Percentiles rank a stretch among this genome's conserved stretches.
These are phyloP conservation scores for Sebastes elongatus DNA, from an alignment of 2,797 vertebrate species.

Conservation along the genomic window DNA sequence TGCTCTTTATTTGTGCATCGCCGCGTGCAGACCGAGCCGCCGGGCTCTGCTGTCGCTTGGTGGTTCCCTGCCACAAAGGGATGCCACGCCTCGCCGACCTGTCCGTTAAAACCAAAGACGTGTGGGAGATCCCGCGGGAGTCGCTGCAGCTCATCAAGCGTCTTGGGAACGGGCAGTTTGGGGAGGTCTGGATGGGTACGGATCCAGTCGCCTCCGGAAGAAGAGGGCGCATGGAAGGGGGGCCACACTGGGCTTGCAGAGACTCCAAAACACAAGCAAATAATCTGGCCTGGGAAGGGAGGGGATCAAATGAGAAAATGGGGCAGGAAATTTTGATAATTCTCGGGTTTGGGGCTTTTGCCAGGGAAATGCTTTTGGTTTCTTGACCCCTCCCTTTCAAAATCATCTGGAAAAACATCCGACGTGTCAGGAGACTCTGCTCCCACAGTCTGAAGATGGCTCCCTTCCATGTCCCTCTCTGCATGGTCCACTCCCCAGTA, in stretches of 20 bases:
- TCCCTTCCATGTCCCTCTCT: constrained; percentile 86
- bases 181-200: constrained; percentile 99
- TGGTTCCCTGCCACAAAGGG: constrained; percentile 98
- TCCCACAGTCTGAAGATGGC: constrained; percentile 36
- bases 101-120: constrained; percentile 99
- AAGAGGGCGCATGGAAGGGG: constrained; percentile 79
- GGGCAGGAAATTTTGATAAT: constrained; percentile 3
- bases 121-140: constrained; percentile 99
- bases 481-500: constrained; percentile 87
- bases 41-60: constrained; percentile 97
- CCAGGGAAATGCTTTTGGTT: background rate
- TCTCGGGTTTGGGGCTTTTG: constrained; percentile 8
- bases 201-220: constrained; percentile 73
- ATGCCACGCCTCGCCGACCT: constrained; percentile 99
- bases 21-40: constrained; percentile 90
- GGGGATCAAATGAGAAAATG: constrained; percentile 5
- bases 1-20: constrained; percentile 32
- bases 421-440: constrained; percentile 42
- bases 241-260: constrained; percentile 44
- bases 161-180: constrained; percentile 99
- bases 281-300: background rate
- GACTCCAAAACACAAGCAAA: constrained; percentile 33
- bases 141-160: constrained; percentile 99
- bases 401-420: background rate
- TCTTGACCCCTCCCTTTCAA: background rate